Conservation (phyloP, 2,888 invertebrate genomes). For the Flexamia atlantica region DNA sequence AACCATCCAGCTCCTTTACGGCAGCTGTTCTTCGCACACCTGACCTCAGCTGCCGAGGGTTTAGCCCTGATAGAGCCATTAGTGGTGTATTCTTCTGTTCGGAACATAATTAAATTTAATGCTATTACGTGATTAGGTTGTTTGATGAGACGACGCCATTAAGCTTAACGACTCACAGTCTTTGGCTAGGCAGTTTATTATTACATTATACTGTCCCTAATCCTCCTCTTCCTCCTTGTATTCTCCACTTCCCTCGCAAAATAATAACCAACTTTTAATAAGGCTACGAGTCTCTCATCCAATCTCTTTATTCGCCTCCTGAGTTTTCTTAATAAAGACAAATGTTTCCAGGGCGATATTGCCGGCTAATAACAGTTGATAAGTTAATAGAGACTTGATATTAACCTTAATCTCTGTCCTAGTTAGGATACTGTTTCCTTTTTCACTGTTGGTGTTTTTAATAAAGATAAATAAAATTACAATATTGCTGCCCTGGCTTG, state of each 20-base stretch:
- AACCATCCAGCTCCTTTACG: neutral
- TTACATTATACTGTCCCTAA: slow-evolving; percentile 42
- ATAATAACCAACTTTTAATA: slow-evolving; percentile 37
- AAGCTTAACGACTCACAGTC: slow-evolving; percentile 13
- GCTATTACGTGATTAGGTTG: slow-evolving; percentile 43
- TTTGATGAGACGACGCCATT: slow-evolving; percentile 28
- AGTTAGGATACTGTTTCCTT: neutral
- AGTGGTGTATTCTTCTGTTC: slow-evolving; percentile 45
- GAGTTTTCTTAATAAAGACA: slow-evolving; percentile 18
- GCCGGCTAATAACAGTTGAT: slow-evolving; percentile 7
- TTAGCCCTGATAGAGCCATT: slow-evolving; percentile 37
- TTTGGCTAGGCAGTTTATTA: slow-evolving; percentile 39
- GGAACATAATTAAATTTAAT: slow-evolving; percentile 48
- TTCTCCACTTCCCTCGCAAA: slow-evolving; percentile 25
- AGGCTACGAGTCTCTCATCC: slow-evolving; percentile 13
- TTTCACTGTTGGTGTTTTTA: neutral
- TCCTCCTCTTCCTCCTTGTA: neutral
- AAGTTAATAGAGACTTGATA: neutral
- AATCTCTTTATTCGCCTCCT: slow-evolving; percentile 2
- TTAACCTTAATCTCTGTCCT: slow-evolving; percentile 13
- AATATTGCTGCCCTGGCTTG: too few species aligned
- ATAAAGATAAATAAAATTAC: neutral
- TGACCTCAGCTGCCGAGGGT: neutral
- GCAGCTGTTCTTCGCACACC: neutral
- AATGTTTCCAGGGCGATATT: neutral